Conservation (phyloP, 1,140 invertebrate species). For the Drosophila paulistorum region DNA sequence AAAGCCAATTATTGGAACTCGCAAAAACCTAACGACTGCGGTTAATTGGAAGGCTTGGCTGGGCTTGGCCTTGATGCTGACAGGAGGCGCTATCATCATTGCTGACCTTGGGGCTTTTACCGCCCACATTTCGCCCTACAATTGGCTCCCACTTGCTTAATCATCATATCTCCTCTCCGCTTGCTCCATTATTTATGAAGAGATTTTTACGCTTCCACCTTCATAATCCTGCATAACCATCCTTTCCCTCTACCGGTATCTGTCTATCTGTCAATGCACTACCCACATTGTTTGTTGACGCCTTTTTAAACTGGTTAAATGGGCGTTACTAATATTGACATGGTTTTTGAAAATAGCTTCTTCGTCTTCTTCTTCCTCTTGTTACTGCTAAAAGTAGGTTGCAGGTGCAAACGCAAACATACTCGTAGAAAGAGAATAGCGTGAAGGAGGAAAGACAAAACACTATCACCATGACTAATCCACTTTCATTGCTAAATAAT, state of each 20-base stretch:
- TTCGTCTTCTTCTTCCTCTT: slow-evolving; percentile 13
- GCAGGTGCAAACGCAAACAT: slow-evolving; percentile 25
- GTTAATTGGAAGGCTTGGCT: background rate
- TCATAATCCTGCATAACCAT: slow-evolving; percentile 20
- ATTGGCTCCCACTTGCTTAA: background rate
- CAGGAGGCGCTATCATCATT: background rate
- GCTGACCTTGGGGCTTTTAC: background rate
- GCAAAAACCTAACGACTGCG: background rate
- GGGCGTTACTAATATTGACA: slow-evolving; percentile 73
- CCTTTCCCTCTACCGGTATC: slow-evolving; percentile 30
- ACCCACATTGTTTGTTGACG: slow-evolving; percentile 36
- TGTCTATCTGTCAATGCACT: background rate
- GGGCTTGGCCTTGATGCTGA: slow-evolving; percentile 3
- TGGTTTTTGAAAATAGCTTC: slow-evolving; percentile 41
- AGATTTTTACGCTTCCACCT: background rate
- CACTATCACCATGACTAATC: slow-evolving; percentile 43
- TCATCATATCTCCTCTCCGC: background rate
- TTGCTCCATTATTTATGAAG: slow-evolving; percentile 2
- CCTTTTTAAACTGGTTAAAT: slow-evolving; percentile 72
- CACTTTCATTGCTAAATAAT: slow-evolving; percentile 74
- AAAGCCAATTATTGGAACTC: slow-evolving; percentile 5
- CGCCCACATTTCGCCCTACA: background rate
- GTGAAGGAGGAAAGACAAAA: background rate
- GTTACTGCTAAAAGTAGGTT: slow-evolving; percentile 59
- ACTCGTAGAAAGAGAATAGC: background rate